phyloP scores from a whole-genome alignment of 2,113 vertebrate genomes.

The Mesocricetus auratus region DNA sequence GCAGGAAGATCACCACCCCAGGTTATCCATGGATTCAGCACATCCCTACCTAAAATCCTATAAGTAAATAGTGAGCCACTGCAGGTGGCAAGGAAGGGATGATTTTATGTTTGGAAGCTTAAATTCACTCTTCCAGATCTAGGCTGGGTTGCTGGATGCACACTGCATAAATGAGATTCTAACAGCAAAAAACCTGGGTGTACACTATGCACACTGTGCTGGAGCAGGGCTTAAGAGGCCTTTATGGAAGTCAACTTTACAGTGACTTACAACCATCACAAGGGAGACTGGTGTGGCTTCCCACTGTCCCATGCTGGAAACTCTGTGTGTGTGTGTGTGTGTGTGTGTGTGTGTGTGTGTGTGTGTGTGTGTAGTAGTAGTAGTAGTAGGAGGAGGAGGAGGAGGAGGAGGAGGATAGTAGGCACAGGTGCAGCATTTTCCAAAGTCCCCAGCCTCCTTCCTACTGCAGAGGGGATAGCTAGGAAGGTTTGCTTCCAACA shows the following conservation, averaged over 20 bases:
- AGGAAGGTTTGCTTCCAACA: not conserved
- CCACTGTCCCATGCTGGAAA: not conserved
- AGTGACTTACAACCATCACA: not conserved
- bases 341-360: not conserved
- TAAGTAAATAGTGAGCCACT: not conserved
- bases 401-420: no score
- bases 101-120: not conserved
- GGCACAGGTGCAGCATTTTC: not conserved
- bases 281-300: not conserved
- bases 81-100: not conserved
- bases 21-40: not conserved
- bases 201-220: accelerated
- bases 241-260: not conserved
- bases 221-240: not conserved
- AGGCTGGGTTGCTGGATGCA: not conserved
- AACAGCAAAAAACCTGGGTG: not conserved
- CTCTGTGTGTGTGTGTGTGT: not conserved
- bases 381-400: no score
- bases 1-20: not conserved
- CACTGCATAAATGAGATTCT: not conserved
- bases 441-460: not conserved
- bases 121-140: not conserved
- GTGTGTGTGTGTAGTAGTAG: not conserved
- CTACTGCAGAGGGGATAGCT: not conserved
- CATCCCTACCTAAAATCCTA: not conserved